Conservation (phyloP, 1,140 invertebrate genomes). For the Zaprionus inermis region DNA sequence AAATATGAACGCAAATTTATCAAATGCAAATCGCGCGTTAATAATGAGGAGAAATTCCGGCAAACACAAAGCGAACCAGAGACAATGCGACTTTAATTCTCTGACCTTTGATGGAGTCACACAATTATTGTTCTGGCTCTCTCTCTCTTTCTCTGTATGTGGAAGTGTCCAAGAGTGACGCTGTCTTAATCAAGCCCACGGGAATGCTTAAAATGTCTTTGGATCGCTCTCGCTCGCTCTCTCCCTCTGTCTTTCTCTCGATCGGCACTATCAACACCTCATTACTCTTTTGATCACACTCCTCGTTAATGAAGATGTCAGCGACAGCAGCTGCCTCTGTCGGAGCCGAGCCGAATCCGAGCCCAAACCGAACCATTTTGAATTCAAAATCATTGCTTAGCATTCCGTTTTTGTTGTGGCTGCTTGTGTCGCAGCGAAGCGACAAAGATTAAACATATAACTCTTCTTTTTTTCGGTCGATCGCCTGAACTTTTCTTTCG, state of each 20-base stretch:
- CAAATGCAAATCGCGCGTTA: slow-evolving; percentile 72
- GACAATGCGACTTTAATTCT: slow-evolving; percentile 17
- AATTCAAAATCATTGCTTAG: slow-evolving; percentile 75
- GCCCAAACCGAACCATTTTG: slow-evolving; percentile 62
- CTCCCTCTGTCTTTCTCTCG: slow-evolving; percentile 32
- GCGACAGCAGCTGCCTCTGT: slow-evolving; percentile 46
- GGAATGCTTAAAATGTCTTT: slow-evolving; percentile 29
- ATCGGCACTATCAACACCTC: slow-evolving; percentile 83
- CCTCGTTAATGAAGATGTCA: slow-evolving; percentile 83
- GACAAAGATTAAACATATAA: slow-evolving; percentile 81
- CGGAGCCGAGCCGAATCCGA: slow-evolving; percentile 6
- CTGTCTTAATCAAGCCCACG: slow-evolving; percentile 24
- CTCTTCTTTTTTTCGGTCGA: slow-evolving; percentile 37
- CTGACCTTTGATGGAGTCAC: slow-evolving; percentile 17
- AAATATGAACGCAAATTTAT: slow-evolving; percentile 78
- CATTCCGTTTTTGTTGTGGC: slow-evolving; percentile 58
- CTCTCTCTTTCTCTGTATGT: neutral
- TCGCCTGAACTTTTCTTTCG: slow-evolving; percentile 33
- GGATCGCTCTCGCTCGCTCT: slow-evolving; percentile 13
- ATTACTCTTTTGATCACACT: slow-evolving; percentile 83
- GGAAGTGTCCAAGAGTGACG: slow-evolving; percentile 8
- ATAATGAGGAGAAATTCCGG: slow-evolving; percentile 30
- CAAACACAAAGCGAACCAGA: slow-evolving; percentile 11
- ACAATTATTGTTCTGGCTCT: slow-evolving; percentile 6
- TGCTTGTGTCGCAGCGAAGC: slow-evolving; percentile 54